Evolutionary conservation across 2,797 vertebrate species (phyloP).

Genomic region (Menidia menidia): DNA sequence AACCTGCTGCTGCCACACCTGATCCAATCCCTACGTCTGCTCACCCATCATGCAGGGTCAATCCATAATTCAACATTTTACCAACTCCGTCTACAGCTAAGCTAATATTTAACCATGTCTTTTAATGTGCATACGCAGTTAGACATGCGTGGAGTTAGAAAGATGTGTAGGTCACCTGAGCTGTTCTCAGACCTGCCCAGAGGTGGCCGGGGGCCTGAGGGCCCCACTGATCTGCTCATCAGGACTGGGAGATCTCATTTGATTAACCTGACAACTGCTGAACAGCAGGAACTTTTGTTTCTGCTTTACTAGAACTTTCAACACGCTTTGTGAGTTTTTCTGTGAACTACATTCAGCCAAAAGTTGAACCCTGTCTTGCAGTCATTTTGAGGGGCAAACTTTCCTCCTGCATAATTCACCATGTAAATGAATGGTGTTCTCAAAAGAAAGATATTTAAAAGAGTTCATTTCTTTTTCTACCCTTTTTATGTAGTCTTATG

Average conservation of each 20-base stretch:
- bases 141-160: background rate
- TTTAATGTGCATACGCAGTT: too few relatives aligned
- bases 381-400: too few relatives aligned
- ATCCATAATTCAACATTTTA: too few relatives aligned
- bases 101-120: too few relatives aligned
- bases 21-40: too few relatives aligned
- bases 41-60: too few relatives aligned
- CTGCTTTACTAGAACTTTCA: background rate
- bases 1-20: too few relatives aligned
- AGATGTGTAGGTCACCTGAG: too few relatives aligned
- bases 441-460: background rate
- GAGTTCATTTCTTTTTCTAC: background rate
- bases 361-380: background rate
- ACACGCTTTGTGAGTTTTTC: background rate
- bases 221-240: background rate
- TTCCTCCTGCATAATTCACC: background rate
- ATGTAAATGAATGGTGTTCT: background rate
- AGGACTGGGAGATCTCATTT: background rate
- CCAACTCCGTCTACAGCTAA: too few relatives aligned
- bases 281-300: background rate
- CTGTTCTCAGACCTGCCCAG: too few relatives aligned
- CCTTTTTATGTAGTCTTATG: constrained; percentile 11
- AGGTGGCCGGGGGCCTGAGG: background rate
- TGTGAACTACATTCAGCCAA: background rate
- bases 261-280: background rate